Evolutionary conservation across 1,140 invertebrate genomes (phyloP).

Genomic region (Whitmania pigra): DNA sequence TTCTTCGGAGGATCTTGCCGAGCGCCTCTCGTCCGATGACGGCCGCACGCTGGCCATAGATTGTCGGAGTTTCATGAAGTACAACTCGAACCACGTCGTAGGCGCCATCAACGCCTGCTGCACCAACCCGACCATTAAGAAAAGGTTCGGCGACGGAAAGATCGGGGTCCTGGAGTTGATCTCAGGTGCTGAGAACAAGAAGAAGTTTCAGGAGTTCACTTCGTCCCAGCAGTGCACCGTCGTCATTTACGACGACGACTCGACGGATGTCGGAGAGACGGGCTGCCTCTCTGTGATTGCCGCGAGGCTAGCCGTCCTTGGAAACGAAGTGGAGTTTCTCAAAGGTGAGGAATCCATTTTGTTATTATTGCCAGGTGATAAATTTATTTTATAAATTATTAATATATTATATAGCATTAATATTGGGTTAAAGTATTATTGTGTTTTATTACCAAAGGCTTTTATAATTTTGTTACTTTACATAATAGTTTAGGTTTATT

Average conservation of each 20-base stretch:
- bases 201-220: background rate
- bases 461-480: too few species aligned
- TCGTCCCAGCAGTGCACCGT: background rate
- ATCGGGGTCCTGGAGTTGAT: slow-evolving; percentile 3
- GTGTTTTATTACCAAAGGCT: too few species aligned
- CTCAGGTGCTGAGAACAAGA: background rate
- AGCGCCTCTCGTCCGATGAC: background rate
- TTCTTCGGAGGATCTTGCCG: background rate
- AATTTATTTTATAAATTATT: too few species aligned
- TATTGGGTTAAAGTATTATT: too few species aligned
- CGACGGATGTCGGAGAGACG: background rate
- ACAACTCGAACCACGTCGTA: slow-evolving; percentile 14
- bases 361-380: too few species aligned
- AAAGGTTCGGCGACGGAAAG: slow-evolving; percentile 13
- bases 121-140: slow-evolving; percentile 5
- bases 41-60: background rate
- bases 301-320: too few species aligned
- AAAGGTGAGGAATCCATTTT: too few species aligned
- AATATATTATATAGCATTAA: too few species aligned
- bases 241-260: slow-evolving; percentile 16
- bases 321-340: too few species aligned
- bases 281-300: too few species aligned
- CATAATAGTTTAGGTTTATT: too few species aligned
- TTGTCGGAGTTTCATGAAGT: slow-evolving; percentile 17
- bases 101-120: slow-evolving; percentile 1